Conservation (phyloP, 2,113 vertebrate species). For the Halichoerus grypus region DNA sequence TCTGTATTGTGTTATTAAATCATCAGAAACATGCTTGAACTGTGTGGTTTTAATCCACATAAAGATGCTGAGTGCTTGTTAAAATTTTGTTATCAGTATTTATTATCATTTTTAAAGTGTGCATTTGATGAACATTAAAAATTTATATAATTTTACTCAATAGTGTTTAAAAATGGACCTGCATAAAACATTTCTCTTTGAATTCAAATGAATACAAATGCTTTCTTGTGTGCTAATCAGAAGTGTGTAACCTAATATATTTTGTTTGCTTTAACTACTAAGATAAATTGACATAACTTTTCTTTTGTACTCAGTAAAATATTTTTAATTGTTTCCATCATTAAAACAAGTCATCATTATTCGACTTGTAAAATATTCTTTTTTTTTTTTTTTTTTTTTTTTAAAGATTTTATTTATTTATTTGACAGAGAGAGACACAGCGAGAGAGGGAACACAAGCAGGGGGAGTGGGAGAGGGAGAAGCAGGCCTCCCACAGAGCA, state of each 20-base stretch:
- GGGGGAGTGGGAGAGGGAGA: too few species aligned
- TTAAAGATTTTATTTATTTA: too few species aligned
- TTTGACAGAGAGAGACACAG: too few species aligned
- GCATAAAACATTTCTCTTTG: background rate
- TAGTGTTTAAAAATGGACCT: background rate
- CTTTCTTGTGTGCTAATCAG: background rate
- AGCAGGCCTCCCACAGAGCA: too few species aligned
- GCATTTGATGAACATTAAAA: background rate
- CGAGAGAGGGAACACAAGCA: too few species aligned
- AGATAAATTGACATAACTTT: background rate
- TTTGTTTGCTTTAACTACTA: background rate
- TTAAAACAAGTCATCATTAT: background rate
- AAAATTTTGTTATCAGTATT: background rate
- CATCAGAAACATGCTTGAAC: background rate
- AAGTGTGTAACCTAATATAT: background rate
- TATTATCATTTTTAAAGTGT: background rate
- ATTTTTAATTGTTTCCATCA: background rate
- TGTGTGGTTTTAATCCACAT: background rate
- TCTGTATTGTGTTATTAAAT: background rate
- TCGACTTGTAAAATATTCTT: background rate
- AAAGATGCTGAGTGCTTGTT: background rate
- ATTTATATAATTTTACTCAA: background rate
- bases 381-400: too few species aligned
- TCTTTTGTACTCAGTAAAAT: background rate
- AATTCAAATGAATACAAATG: background rate